These are phyloP conservation scores for Noctuana brunneofusca DNA, from an alignment of 2,888 invertebrate species.

Conservation along the genomic window DNA sequence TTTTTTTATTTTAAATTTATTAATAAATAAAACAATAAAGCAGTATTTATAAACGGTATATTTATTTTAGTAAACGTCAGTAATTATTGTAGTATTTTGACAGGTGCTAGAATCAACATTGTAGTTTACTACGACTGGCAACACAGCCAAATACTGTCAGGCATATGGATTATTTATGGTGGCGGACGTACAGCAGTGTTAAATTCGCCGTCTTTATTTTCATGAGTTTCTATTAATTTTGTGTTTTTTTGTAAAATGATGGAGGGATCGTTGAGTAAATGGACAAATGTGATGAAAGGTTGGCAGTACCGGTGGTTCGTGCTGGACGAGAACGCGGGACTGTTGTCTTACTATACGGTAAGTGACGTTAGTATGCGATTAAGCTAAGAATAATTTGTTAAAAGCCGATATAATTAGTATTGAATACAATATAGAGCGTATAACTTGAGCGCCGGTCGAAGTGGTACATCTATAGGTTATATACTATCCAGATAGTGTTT, in stretches of 20 bases:
- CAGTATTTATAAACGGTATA: too few species aligned
- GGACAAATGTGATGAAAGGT: constrained; percentile 99
- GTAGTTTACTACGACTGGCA: constrained; percentile 46
- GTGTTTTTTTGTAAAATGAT: constrained; percentile 81
- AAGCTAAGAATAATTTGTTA: constrained; percentile 37
- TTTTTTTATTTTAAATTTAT: too few species aligned
- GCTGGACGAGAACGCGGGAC: constrained; percentile 96
- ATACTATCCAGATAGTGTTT: constrained; percentile 18
- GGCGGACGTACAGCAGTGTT: constrained; percentile 60
- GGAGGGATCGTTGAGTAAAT: constrained; percentile 97
- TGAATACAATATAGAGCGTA: background rate
- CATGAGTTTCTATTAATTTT: constrained; percentile 64
- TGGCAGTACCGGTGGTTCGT: constrained; percentile 99
- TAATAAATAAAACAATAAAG: too few species aligned
- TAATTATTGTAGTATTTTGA: too few species aligned
- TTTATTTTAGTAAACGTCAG: too few species aligned
- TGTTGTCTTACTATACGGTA: constrained; percentile 98
- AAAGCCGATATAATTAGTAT: background rate
- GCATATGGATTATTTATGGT: constrained; percentile 75
- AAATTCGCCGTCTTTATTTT: constrained; percentile 70
- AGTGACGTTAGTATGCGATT: constrained; percentile 62
- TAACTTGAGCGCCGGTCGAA: background rate
- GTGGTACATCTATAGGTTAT: background rate
- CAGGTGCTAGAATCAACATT: too few species aligned
- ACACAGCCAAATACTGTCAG: constrained; percentile 56